Evolutionary conservation across 2,113 vertebrate species (phyloP), one percentile per base, ranked within the genome.

Genomic region (Megaptera novaeangliae): DNA sequence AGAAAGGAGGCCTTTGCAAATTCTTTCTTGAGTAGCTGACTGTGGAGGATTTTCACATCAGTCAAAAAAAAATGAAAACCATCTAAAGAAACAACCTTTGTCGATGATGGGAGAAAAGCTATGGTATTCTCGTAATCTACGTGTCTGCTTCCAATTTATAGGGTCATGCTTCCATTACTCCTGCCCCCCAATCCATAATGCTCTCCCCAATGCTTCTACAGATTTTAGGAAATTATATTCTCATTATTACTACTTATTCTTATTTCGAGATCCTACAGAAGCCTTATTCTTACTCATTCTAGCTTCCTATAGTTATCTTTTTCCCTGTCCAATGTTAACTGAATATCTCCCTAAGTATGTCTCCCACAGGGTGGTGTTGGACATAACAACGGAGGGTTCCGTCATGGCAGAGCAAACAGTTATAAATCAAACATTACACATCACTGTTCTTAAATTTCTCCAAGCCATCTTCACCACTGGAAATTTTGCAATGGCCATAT

Each of bases 1-100:
- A n/a, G 20, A n/a, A 72, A 44, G 68, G 4, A 85, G 25, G 17
- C 8, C 34, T 75, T 75, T 94, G 82, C 57, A 97, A 88, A 68
- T 77, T 96, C 20, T 91, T 96, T 82, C 82, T 84, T 39, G 61
- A 95, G 39, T 93, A 69, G 23, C 55, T 95, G 52, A 91, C 31
- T 88, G 86, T 59, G 18, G 46, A 96, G 34, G n/a, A 92, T 80
- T 96, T 86, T 88, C 94, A 77, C 87, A 69, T 81, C 31, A 41
- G 63, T 57, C 34, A 93, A 64, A 77, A 77, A 57, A 11, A 69
- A 72, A 87, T 66, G 49, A 91, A 96, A 86, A 57, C 27, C 34
- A 34, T 21, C 75, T 59, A 93, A 68, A 55, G 27, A 90, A 83
- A 81, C 52, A 49, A 57, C 13, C 21, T 20, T 81, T 72, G 69